These are phyloP conservation scores for Myrmophylax atrothorax DNA, from an alignment of 2,113 vertebrate species.

Conservation along the genomic window DNA sequence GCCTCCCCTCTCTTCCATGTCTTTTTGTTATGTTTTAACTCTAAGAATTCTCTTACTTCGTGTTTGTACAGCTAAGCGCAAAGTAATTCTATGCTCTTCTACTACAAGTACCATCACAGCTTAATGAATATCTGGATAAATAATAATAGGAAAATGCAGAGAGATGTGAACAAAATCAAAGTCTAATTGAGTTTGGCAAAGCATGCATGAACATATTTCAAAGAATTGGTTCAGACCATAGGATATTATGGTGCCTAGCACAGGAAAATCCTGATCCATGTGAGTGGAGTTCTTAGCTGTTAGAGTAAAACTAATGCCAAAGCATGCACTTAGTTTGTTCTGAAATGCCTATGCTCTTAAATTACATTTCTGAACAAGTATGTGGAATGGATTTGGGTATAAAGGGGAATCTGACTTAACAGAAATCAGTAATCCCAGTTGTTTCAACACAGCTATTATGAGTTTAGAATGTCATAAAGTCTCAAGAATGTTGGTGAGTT, in stretches of 20 bases:
- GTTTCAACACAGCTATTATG: not conserved
- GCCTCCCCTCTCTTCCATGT: constrained; percentile 1
- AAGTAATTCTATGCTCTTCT: constrained; percentile 22
- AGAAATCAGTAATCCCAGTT: not conserved
- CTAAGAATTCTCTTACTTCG: constrained; percentile 10
- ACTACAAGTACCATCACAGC: not conserved
- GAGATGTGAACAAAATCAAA: not conserved
- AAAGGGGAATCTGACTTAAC: not conserved
- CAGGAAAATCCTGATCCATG: not conserved
- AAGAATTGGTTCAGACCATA: not conserved
- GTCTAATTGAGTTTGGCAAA: not conserved
- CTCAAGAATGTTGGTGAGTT: not conserved
- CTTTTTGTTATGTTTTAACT: constrained; percentile 41
- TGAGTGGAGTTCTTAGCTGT: not conserved
- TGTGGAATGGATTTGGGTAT: not conserved
- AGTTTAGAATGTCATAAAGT: not conserved
- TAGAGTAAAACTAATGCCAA: not conserved
- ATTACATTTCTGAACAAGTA: not conserved
- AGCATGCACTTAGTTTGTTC: not conserved
- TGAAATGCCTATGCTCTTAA: not conserved
- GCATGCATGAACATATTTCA: not conserved
- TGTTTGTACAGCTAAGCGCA: constrained; percentile 22
- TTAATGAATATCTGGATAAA: constrained; percentile 36
- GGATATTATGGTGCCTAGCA: not conserved
- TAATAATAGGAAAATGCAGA: not conserved